Conservation (phyloP, 2,888 invertebrate species). For the Panorpa germanica region DNA sequence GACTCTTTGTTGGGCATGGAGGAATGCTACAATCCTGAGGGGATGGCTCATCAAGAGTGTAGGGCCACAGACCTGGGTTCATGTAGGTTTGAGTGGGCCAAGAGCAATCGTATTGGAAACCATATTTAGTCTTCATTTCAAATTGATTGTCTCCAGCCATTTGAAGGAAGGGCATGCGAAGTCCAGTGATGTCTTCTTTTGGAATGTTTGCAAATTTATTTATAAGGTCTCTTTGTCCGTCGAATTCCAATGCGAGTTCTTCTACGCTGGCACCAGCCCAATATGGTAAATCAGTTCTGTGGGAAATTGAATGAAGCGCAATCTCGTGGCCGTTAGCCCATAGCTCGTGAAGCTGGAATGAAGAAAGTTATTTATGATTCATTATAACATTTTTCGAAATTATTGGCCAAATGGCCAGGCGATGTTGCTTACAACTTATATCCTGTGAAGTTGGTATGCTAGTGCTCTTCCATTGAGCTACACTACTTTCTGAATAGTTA, state of each 20-base stretch:
- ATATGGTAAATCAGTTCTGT: constrained; percentile 30
- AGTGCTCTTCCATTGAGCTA: no score
- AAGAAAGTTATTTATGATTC: no score
- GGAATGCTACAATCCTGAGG: constrained; percentile 32
- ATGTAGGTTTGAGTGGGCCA: constrained; percentile 29
- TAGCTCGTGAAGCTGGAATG: constrained; percentile 42
- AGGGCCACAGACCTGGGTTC: constrained; percentile 35
- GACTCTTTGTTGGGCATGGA: constrained; percentile 28
- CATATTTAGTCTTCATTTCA: constrained; percentile 25
- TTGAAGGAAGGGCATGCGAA: constrained; percentile 35
- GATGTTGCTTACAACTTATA: no score
- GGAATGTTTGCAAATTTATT: constrained; percentile 26
- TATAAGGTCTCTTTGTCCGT: constrained; percentile 31
- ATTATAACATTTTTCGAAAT: no score
- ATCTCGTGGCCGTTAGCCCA: constrained; percentile 39
- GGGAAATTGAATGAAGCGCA: constrained; percentile 47
- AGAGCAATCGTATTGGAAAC: constrained; percentile 34
- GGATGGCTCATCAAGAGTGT: constrained; percentile 34
- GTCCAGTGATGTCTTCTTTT: constrained; percentile 23
- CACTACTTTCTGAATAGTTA: no score
- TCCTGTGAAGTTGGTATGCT: no score
- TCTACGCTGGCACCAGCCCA: constrained; percentile 35
- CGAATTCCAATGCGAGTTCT: constrained; percentile 33
- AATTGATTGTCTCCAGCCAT: constrained; percentile 32
- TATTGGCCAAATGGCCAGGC: no score